Percentiles rank a stretch among this genome's conserved stretches.
phyloP scores from a whole-genome alignment of 2,888 invertebrate genomes.

The Sarcophaga carnaria region DNA sequence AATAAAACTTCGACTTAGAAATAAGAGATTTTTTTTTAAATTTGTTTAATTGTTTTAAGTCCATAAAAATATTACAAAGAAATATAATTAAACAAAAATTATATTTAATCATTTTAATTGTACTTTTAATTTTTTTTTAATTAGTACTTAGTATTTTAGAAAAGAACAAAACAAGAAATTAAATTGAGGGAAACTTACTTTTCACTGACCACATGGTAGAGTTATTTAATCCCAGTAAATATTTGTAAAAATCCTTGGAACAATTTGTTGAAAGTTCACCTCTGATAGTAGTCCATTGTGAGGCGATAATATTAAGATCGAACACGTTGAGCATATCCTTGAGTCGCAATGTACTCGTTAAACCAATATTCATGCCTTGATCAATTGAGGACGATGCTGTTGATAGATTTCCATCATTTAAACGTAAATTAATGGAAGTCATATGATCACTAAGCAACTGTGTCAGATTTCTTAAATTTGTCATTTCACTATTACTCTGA shows the following conservation, averaged over 20 bases:
- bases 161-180: too few species aligned
- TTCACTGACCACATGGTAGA: conserved; percentile 80
- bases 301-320: conserved; percentile 77
- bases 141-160: too few species aligned
- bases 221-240: conserved; percentile 77
- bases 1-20: too few species aligned
- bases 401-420: conserved; percentile 26
- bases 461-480: conserved; percentile 63
- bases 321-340: conserved; percentile 80
- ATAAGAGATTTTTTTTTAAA: too few species aligned
- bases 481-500: conserved; percentile 73
- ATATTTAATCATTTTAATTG: too few species aligned
- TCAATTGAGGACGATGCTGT: conserved; percentile 9
- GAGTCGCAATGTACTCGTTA: conserved; percentile 76
- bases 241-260: conserved; percentile 78
- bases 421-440: conserved; percentile 73
- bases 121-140: too few species aligned
- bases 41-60: too few species aligned
- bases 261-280: conserved; percentile 76
- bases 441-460: conserved; percentile 68
- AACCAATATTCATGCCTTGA: conserved; percentile 69
- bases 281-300: conserved; percentile 76
- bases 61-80: too few species aligned
- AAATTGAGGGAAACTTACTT: conserved; percentile 76
- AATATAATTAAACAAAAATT: too few species aligned